A percentile compares a stretch with the other conserved stretches of the same genome.
Conservation (phyloP, 2,113 vertebrate species). For the Ptilorrhoa leucosticta region DNA sequence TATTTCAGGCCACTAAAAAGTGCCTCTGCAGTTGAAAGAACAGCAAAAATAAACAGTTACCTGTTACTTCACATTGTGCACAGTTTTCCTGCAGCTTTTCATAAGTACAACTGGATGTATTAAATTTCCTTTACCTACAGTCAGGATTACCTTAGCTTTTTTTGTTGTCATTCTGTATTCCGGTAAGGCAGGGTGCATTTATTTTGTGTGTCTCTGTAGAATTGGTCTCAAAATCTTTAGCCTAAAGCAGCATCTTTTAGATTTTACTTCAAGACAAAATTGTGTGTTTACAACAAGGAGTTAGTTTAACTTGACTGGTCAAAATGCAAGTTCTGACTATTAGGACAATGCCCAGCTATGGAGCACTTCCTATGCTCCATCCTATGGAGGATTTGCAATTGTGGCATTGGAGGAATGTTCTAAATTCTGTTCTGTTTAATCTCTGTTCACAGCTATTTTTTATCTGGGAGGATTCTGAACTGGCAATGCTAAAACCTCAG, state of each 20-base stretch:
- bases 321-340: background rate
- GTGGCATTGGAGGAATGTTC: background rate
- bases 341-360: background rate
- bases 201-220: background rate
- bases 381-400: background rate
- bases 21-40: background rate
- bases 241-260: background rate
- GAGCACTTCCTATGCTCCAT: too few relatives aligned
- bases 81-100: background rate
- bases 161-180: background rate
- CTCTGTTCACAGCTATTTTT: background rate
- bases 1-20: background rate
- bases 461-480: background rate
- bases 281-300: background rate
- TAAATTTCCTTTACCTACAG: background rate
- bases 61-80: background rate
- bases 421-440: background rate
- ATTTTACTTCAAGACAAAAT: background rate
- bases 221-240: background rate
- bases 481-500: background rate
- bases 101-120: background rate
- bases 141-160: background rate
- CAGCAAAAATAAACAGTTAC: background rate
- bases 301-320: background rate
- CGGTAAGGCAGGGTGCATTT: background rate